phyloP scores from a whole-genome alignment of 2,797 vertebrate genomes.

The Malacoraja senta region DNA sequence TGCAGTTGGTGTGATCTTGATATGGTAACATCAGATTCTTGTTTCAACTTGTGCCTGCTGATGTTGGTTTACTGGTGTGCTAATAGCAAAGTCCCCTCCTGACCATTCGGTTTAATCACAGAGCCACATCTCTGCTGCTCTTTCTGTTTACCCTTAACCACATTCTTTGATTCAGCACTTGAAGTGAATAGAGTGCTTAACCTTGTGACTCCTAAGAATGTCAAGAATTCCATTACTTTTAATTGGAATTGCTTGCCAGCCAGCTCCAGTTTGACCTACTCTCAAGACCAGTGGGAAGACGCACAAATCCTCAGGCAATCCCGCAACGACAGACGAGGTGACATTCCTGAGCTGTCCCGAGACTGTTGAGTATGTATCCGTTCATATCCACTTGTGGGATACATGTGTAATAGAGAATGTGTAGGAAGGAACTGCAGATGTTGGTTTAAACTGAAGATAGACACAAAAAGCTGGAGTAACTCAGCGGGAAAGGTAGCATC shows the following conservation, averaged over 20 bases:
- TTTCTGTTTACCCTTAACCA: background rate
- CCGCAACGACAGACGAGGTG: background rate
- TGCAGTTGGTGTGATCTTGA: background rate
- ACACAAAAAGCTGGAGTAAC: no score
- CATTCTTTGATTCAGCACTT: background rate
- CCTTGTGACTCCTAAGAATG: slow-evolving; percentile 3
- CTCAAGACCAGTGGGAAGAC: background rate
- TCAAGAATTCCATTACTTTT: slow-evolving; percentile 31
- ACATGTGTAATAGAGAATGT: background rate
- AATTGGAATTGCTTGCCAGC: slow-evolving; percentile 5
- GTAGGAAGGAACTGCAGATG: no score
- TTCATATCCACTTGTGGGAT: background rate
- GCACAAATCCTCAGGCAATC: background rate
- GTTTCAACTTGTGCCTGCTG: background rate
- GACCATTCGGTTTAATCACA: background rate
- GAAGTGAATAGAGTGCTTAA: slow-evolving; percentile 6
- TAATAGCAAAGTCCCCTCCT: background rate
- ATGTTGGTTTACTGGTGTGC: background rate
- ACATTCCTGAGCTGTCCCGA: background rate
- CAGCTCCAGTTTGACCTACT: background rate
- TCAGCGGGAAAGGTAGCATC: no score
- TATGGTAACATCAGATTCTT: background rate
- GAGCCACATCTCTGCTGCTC: background rate
- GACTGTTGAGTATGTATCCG: background rate
- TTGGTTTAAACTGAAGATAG: no score